Base-by-base conservation (phyloP, 2,888 invertebrate species). In the Agrilus mali region DNA sequence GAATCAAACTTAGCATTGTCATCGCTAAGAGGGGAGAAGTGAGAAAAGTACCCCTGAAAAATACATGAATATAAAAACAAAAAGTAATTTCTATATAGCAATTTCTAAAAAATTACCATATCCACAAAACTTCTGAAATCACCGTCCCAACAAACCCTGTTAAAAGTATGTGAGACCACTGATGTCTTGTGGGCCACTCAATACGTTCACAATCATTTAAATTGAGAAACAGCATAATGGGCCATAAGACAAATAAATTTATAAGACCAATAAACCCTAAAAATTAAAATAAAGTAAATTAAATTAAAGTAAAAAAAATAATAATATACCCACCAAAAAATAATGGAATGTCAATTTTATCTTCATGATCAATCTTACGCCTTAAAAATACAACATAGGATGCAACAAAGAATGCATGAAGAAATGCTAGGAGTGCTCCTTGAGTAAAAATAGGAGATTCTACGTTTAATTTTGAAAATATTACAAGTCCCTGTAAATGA, bases 251-350 rank as follows among this genome's bases (percentile, higher is more conserved):
- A 44, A 89, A 67, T n/a, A 88, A 70, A 66, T 87, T 90, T 62
- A 92, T 88, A 36, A 96, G 73, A 4, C 97, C 96, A 50, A 97
- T 90, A 63, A 96, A 87, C 47, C 96, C 92, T 92, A 63, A 20
- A 68, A 62, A 42, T 22, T 40, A 44, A 40, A 47, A 33, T 27
- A 34, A 47, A 33, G 13, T 39, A 45, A 49, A 40, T 40, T 32
- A 35, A 46, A 37, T 36, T 8, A 16, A 14, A 1, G 10, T 39
- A 34, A 33, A 39, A 35, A 8, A 37, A 32, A 22, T 33, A 38
- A 36, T 36, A 20, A 34, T n/a, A 10, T 41, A 22, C 72, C 72
- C 65, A 92, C 92, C 96, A 67, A 96, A 94, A 68, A 97, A 90
- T 71, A 96, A 77, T 42, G 93, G 88, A 57, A 94, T 86, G 68